Evolutionary conservation across 2,888 invertebrate genomes (phyloP), one percentile per base, ranked within the genome.

Genomic region (Drosophila prostipennis): DNA sequence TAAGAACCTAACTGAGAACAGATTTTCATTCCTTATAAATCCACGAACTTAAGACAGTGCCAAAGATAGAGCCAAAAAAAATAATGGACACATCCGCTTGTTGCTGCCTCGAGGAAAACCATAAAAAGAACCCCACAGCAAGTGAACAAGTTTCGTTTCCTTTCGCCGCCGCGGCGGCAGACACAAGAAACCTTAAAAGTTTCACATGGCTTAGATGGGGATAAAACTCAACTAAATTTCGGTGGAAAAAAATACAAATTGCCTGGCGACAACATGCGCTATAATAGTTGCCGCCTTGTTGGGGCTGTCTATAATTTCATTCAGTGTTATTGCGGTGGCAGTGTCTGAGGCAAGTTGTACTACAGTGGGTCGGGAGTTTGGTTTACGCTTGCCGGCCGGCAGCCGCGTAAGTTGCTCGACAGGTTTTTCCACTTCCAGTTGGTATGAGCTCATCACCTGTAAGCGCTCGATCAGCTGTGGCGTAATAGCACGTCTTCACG

Each of bases 351-450:
- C 67, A 58, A 67, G 77, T 73, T 73, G 83, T 80, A 74, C 29
- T 29, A 29, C 1, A 34, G 40, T 57, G 46, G 37, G 39, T 32
- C 19, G 10, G 16, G n/a, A 11, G 46, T 11, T 23, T 37, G n/a
- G n/a, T 54, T 67, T 56, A 11, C 10, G 14, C 14, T 46, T 58
- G 87, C 84, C 87, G 85, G 87, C 85, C 87, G 84, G 86, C 82
- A 78, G 80, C 81, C 83, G 83, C 83, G 71, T 71, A 76, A 78
- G 81, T 87, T 75, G 87, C 53, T 80, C 68, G 77, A 83, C 85
- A 79, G 81, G 80, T 86, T 87, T 85, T 87, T 79, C 76, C 76
- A 77, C 80, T 81, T 72, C 71, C 58, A 40, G 51, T 6, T 36
- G 57, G 49, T 57, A 63, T 71, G 71, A 85, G 85, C 82, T 80